Base-by-base conservation (phyloP, 2,888 invertebrate genomes). In the Salticus scenicus region DNA sequence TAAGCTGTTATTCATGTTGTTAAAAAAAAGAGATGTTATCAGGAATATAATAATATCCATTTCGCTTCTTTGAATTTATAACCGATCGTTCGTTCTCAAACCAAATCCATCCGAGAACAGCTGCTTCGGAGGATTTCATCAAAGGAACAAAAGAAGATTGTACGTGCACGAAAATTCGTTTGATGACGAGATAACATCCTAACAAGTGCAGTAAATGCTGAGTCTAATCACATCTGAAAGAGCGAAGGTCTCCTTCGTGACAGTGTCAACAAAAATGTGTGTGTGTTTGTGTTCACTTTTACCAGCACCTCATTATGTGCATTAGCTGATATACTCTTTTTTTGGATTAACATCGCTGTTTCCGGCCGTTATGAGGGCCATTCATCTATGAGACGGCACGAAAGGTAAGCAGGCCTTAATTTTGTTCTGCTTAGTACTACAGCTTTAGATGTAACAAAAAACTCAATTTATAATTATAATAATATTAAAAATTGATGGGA, bases 251-350 rank as follows among this genome's bases (percentile, higher is more conserved):
- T 77, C 47, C 42, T 71, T 74, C 81, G 64, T 72, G 73, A 84
- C 70, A 70, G 37, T 77, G 77, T 84, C 77, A 78, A 77, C 77
- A 84, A 73, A 84, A 72, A 33, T 47, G 47, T 30, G 83, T 72
- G 77, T 72, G 83, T 84, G 83, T 73, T 64, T 73, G 57, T 57
- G 66, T n/a, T 57, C 10, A 51, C 57, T 7, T 24, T 69, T 63
- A 66, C 63, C 77, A 84, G 77, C 77, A 73, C 83, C 77, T 72
- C 71, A 76, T 70, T 72, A 64, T 31, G 76, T 28, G 71, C 33
- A 28, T n/a, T 74, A 63, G 57, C 51, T 57, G 69, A 74, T 75
- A 24, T n/a, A n/a, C n/a, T n/a, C 81, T 24, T 12, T 17, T 81
- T 69, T 70, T 63, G 79, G 79, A 81, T 81, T 81, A 57, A 63